Percentiles rank a stretch among this genome's conserved stretches.
Evolutionary conservation across 2,888 invertebrate species (phyloP).

Genomic region (Hirtodrosophila cameraria): DNA sequence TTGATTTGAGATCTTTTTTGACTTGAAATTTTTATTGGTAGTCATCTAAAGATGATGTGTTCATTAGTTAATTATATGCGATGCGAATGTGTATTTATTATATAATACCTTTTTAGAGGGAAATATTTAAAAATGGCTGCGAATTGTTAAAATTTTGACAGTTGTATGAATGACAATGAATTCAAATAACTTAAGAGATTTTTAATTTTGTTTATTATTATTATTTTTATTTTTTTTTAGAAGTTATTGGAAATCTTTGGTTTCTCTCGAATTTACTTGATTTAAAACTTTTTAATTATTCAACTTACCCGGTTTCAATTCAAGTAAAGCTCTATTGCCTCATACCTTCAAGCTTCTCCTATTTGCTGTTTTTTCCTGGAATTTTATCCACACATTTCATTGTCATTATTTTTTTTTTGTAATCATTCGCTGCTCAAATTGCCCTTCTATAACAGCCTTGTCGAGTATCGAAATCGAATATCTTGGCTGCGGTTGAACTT

Average conservation of each 20-base stretch:
- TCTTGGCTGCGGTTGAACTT: conserved; percentile 38
- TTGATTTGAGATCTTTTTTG: conserved; percentile 27
- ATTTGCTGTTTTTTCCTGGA: neutral
- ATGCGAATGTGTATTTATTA: neutral
- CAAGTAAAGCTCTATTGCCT: no score
- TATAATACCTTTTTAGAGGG: conserved; percentile 31
- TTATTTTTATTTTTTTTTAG: neutral
- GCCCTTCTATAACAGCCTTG: conserved; percentile 1
- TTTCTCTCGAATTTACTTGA: no score
- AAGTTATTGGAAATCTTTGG: neutral
- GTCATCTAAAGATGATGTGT: conserved; percentile 37
- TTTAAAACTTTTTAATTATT: no score
- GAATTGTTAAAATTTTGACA: conserved; percentile 34
- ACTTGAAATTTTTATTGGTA: conserved; percentile 31
- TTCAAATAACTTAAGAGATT: neutral
- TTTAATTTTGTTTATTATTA: no score
- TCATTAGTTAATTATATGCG: neutral
- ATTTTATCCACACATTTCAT: conserved; percentile 21
- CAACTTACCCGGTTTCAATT: no score
- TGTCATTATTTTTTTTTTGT: conserved; percentile 12
- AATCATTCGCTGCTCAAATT: conserved; percentile 17
- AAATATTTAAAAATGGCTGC: conserved; percentile 2
- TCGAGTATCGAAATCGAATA: conserved; percentile 12
- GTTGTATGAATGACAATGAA: conserved; percentile 28
- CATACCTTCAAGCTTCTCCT: neutral